phyloP scores from a whole-genome alignment of 1,140 invertebrate species.

The Trichogramma pretiosum region DNA sequence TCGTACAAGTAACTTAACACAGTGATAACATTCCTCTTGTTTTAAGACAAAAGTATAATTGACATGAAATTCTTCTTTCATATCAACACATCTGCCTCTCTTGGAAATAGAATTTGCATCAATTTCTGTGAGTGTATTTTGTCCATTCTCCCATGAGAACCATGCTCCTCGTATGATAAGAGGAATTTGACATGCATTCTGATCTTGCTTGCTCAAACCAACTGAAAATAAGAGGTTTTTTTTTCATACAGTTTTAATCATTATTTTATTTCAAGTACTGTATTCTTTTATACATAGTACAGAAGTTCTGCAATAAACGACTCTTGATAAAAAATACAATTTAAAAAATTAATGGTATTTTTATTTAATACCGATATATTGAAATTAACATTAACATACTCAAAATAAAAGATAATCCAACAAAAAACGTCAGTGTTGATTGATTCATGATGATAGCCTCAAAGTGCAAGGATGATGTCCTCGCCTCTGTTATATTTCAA shows the following conservation, averaged over 20 bases:
- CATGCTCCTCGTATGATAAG: conserved; percentile 71
- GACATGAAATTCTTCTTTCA: conserved; percentile 62
- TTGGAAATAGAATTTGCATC: conserved; percentile 66
- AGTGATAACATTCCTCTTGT: conserved; percentile 67
- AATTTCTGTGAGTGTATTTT: conserved; percentile 73
- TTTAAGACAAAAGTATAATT: conserved; percentile 82
- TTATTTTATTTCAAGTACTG: not conserved
- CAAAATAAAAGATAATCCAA: too few species aligned
- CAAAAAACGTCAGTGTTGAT: too few species aligned
- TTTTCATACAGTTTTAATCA: not conserved
- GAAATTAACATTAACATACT: too few species aligned
- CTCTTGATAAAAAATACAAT: too few species aligned
- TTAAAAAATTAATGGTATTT: too few species aligned
- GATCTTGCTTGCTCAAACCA: conserved; percentile 14
- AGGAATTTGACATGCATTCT: conserved; percentile 53
- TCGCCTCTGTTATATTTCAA: too few species aligned
- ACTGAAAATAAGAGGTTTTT: conserved; percentile 24
- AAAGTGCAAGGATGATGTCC: too few species aligned
- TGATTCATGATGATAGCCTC: too few species aligned
- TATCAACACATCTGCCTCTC: conserved; percentile 62
- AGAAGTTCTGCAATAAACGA: too few species aligned
- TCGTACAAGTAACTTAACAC: conserved; percentile 74
- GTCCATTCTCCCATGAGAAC: conserved; percentile 85
- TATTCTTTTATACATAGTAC: not conserved
- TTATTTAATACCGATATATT: too few species aligned